Base-by-base conservation (phyloP, 2,888 invertebrate genomes). In the Brenthis hecate region DNA sequence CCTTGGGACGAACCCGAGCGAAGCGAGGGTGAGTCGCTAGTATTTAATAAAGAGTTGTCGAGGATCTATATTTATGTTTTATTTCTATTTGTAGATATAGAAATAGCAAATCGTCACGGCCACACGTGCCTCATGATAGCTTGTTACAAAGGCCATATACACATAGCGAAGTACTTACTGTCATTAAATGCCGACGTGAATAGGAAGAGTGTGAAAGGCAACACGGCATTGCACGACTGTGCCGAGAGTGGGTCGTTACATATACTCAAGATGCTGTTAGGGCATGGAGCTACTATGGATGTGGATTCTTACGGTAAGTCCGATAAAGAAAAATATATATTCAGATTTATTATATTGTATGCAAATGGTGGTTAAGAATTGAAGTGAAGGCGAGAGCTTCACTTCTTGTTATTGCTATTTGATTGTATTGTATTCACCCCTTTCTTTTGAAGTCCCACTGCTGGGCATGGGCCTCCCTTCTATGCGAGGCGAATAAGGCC, bases 91-190 rank as follows among this genome's bases (percentile, higher is more conserved):
- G 3, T 94, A 94, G 98, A 99, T 89, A 97, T 99, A 85, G 99
- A 99, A 93, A 96, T 98, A 83, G 98, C 98, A 28, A 99, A 99
- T 86, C 94, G 98, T 73, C 98, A 98, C 85, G 98, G 98, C 0
- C 99, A 99, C 92, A 99, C 99, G 14, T 99, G 99, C 83, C 94
- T 99, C 48, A 99, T 99, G 99, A 99, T 99, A 72, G 98, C 99
- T 58, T 99, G 98, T 89, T 99, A 98, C 91, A 98, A 98, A 87
- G 98, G 98, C 66, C 98, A 99, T 91, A 95, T 96, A 76, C 94
- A 95, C 81, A 98, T 99, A 83, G 98, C 98, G 65, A 96, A 96
- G 82, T 99, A 96, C 91, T 94, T 99, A 66, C 94, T 99, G 13
- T 94, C 96, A 16, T 91, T 97, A 57, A 97, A 97, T 80, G 99